Base-by-base conservation (phyloP, 1,140 invertebrate species). In the Bemisia tabaci region DNA sequence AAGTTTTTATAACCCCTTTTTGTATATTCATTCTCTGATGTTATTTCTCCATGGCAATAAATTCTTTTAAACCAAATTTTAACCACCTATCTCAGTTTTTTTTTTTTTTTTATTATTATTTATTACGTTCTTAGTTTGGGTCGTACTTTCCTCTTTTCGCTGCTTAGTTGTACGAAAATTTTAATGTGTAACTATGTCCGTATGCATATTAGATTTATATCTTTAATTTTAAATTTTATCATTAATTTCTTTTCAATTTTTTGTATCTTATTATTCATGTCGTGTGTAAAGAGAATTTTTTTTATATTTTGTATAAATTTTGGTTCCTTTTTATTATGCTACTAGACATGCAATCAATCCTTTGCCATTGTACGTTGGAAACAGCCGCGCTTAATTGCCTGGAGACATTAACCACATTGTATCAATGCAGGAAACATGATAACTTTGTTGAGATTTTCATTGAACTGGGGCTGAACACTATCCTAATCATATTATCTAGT, bases 261-360 rank as follows among this genome's bases (percentile, higher is more conserved):
- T 48, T 48, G 33, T 48, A 48, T 48, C 33, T 9, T 9, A 48
- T 48, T 48, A 5, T 48, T 48, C 17, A 17, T 48, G 33, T 48
- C 33, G 33, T 48, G 33, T 48, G 33, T 48, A 48, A 48, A 48
- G 33, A 48, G 33, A 48, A n/a, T n/a, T n/a, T 48, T 48, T 48
- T 48, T 48, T 48, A 48, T 48, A 48, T 48, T 48, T 48, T 48
- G 33, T 48, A 48, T 48, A 48, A 48, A 48, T 48, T 48, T 48
- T 48, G 33, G 33, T 48, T 48, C 33, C 33, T 48, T 48, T n/a
- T 48, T 48, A 48, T 48, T 48, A 5, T 48, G 33, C 33, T 48
- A n/a, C n/a, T n/a, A n/a, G n/a, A n/a, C n/a, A n/a, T n/a, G n/a
- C n/a, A n/a, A n/a, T n/a, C n/a, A n/a, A n/a, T n/a, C n/a, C n/a